Conservation (phyloP, 2,888 invertebrate genomes). For the Tetanocera ferruginea region DNA sequence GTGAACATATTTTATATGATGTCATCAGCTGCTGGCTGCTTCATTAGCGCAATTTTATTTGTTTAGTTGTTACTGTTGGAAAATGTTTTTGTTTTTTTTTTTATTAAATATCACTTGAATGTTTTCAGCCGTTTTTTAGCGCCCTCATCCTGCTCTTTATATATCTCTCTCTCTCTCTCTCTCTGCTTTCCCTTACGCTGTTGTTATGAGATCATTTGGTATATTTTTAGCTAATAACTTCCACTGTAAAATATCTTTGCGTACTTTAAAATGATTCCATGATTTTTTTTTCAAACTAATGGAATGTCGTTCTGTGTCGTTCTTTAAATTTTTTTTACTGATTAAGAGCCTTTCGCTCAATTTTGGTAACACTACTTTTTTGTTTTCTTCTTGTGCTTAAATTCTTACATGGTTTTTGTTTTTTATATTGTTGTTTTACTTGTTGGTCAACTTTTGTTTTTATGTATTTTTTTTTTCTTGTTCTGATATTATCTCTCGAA, state of each 20-base stretch:
- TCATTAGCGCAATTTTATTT: slow-evolving; percentile 15
- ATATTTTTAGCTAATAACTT: slow-evolving; percentile 1
- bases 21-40: slow-evolving; percentile 16
- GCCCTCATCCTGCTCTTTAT: neutral
- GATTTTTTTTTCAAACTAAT: too few species aligned
- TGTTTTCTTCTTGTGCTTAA: neutral
- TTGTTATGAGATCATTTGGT: slow-evolving; percentile 20
- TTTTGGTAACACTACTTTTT: neutral
- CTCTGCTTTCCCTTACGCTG: neutral
- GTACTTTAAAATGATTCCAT: neutral
- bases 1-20: slow-evolving; percentile 23
- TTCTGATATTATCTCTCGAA: slow-evolving; percentile 10
- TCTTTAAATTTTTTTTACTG: neutral
- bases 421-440: neutral
- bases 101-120: neutral
- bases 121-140: neutral
- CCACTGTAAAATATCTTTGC: neutral
- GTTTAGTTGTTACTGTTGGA: neutral
- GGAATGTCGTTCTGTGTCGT: neutral
- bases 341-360: slow-evolving; percentile 2
- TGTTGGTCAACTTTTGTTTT: neutral
- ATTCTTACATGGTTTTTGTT: slow-evolving; percentile 1
- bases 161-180: neutral
- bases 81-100: neutral
- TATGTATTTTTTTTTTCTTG: slow-evolving; percentile 5